Conservation (phyloP, 2,888 invertebrate species). For the Anaspis maculata region DNA sequence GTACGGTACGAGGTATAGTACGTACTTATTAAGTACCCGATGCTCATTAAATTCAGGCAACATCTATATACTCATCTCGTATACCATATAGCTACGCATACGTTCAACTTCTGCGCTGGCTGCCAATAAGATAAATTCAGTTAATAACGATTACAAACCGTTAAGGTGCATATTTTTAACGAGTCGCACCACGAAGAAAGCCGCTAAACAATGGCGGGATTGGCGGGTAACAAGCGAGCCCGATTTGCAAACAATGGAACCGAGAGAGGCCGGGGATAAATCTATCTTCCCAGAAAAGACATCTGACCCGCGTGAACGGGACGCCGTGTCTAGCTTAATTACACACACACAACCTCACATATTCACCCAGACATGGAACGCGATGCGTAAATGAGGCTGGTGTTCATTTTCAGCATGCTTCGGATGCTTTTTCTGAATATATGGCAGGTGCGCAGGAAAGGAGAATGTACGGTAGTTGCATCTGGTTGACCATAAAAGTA, state of each 20-base stretch:
- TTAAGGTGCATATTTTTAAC: conserved; percentile 24
- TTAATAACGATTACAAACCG: conserved; percentile 23
- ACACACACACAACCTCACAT: too few species aligned
- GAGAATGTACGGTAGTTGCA: too few species aligned
- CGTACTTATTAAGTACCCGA: neutral
- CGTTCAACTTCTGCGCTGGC: neutral
- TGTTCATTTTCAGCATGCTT: too few species aligned
- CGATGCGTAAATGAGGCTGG: too few species aligned
- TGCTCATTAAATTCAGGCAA: conserved; percentile 10
- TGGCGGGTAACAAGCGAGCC: conserved; percentile 36
- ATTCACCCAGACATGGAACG: too few species aligned
- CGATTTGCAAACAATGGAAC: conserved; percentile 42
- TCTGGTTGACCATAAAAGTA: too few species aligned
- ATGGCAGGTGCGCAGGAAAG: too few species aligned
- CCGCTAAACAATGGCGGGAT: conserved; percentile 37
- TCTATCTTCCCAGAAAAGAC: conserved; percentile 30
- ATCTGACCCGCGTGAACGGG: conserved; percentile 32
- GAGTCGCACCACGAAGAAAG: conserved; percentile 23
- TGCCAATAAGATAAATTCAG: conserved; percentile 10
- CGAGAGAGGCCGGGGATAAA: conserved; percentile 31
- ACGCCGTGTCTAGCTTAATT: conserved; percentile 21
- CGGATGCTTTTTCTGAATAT: too few species aligned
- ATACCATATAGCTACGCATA: conserved; percentile 1
- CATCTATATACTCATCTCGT: conserved; percentile 11
- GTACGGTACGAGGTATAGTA: neutral